phyloP scores from a whole-genome alignment of 2,113 vertebrate species.

The Chunga burmeisteri region DNA sequence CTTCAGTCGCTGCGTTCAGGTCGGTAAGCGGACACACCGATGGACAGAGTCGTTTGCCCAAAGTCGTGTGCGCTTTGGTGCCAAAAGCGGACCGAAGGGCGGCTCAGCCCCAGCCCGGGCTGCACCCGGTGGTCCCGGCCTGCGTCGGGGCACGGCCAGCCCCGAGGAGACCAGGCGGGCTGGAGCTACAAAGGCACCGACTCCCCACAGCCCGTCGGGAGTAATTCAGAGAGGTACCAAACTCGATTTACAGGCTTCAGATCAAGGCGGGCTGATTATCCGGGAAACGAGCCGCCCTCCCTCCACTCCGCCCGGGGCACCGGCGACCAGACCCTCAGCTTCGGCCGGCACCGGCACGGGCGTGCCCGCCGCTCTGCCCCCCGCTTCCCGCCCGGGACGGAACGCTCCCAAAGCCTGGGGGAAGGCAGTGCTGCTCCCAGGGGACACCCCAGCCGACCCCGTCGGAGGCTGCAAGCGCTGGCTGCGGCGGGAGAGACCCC shows the following conservation, averaged over 20 bases:
- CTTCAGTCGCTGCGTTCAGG: rapidly evolving
- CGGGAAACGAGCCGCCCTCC: not conserved
- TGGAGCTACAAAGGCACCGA: not conserved
- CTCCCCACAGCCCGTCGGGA: not conserved
- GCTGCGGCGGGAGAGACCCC: not conserved
- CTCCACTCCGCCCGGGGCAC: not conserved
- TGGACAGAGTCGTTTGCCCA: not conserved
- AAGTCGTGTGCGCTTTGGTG: rapidly evolving
- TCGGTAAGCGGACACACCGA: not conserved
- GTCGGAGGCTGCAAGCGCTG: not conserved
- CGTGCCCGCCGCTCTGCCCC: not conserved
- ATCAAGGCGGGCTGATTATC: not conserved
- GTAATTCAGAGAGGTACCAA: not conserved
- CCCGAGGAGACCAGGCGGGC: not conserved
- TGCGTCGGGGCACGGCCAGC: too few relatives aligned
- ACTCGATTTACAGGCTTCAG: not conserved
- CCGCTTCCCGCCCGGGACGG: not conserved
- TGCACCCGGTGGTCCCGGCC: not conserved
- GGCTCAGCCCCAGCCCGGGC: not conserved
- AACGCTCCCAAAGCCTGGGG: not conserved
- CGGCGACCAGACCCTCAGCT: not conserved
- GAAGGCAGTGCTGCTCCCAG: not conserved
- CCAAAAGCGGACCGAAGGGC: rapidly evolving
- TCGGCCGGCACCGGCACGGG: too few relatives aligned
- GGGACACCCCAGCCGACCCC: not conserved